These are phyloP conservation scores for Philopedon plagiatum DNA, from an alignment of 2,888 invertebrate genomes.

Conservation along the genomic window DNA sequence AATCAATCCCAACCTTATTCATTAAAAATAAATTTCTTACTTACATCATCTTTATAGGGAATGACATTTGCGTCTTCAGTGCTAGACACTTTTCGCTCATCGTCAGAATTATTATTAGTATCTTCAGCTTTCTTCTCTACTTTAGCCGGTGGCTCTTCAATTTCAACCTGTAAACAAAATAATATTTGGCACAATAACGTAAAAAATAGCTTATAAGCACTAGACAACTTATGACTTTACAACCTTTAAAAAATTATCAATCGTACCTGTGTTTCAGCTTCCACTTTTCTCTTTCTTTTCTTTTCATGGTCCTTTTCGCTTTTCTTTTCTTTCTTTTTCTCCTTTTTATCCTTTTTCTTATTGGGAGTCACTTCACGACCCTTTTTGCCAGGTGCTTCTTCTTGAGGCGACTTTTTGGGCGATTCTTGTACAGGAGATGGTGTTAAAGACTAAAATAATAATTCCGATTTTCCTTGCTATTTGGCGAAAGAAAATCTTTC, in stretches of 20 bases:
- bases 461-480: too few species aligned
- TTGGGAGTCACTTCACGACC: constrained; percentile 60
- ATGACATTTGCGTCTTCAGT: constrained; percentile 56
- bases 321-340: constrained; percentile 66
- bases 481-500: too few species aligned
- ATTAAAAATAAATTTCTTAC: too few species aligned
- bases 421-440: constrained; percentile 49
- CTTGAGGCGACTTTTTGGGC: constrained; percentile 49
- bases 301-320: constrained; percentile 77
- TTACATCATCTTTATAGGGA: constrained; percentile 55
- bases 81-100: constrained; percentile 58
- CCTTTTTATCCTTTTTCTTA: constrained; percentile 73
- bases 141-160: constrained; percentile 71
- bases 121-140: constrained; percentile 62
- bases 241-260: neutral
- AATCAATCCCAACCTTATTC: too few species aligned
- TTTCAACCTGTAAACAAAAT: constrained; percentile 29
- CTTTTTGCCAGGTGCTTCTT: constrained; percentile 27
- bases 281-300: constrained; percentile 75
- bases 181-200: too few species aligned
- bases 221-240: too few species aligned
- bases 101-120: constrained; percentile 63
- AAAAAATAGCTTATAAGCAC: too few species aligned
- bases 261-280: constrained; percentile 65
- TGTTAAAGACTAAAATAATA: constrained; percentile 38